Evolutionary conservation across 2,797 vertebrate species (phyloP).

Genomic region (Acrocephalus scirpaceus): DNA sequence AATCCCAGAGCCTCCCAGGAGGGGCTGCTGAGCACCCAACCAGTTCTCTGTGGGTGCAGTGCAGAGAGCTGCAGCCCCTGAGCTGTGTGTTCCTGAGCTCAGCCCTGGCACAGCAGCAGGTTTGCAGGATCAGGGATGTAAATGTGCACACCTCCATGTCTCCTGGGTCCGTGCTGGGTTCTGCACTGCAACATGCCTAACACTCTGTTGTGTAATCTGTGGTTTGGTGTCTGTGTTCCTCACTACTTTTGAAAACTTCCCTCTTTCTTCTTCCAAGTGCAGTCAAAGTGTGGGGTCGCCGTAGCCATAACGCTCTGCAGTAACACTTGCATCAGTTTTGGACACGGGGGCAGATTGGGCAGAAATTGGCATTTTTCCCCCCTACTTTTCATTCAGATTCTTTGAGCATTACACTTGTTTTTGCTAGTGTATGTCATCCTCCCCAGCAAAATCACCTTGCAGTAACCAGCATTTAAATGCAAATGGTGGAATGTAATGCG

Average conservation of each 20-base stretch:
- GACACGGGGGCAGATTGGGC: neutral
- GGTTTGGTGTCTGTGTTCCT: conserved; percentile 69
- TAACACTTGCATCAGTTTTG: neutral
- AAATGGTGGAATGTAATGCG: conserved; percentile 52
- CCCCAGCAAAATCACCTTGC: conserved; percentile 69
- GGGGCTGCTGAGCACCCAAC: neutral
- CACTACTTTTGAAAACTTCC: conserved; percentile 70
- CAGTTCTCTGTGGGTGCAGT: neutral
- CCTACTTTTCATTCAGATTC: conserved; percentile 40
- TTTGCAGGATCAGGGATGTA: neutral
- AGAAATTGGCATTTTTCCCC: conserved; percentile 20
- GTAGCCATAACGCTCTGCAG: neutral
- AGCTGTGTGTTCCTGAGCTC: neutral
- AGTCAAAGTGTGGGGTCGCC: conserved; percentile 57
- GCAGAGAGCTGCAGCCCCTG: neutral
- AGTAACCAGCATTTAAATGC: conserved; percentile 79
- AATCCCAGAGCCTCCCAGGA: neutral
- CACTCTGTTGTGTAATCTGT: conserved; percentile 65
- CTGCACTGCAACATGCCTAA: conserved; percentile 48
- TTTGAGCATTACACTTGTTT: conserved; percentile 69
- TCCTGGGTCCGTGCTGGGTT: conserved; percentile 22
- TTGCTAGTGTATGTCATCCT: conserved; percentile 65
- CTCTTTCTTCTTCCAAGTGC: conserved; percentile 70
- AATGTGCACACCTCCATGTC: neutral
- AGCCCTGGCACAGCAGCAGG: neutral